phyloP scores from a whole-genome alignment of 2,888 invertebrate genomes.

The Cyrtodaria siliqua region DNA sequence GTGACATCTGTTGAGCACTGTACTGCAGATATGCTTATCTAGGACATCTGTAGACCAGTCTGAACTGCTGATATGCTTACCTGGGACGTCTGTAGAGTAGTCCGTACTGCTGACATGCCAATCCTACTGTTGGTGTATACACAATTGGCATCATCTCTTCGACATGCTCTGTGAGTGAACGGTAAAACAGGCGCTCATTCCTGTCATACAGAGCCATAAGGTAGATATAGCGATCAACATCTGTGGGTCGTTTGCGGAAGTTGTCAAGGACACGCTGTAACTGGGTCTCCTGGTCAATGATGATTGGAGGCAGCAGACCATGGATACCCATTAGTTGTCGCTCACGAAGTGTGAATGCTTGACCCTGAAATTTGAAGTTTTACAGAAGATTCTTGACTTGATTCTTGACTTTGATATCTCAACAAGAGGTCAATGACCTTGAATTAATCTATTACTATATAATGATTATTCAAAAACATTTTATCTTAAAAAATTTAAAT shows the following conservation, averaged over 20 bases:
- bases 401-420: no score
- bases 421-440: no score
- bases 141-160: constrained; percentile 98
- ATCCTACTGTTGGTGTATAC: constrained; percentile 99
- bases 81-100: constrained; percentile 96
- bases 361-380: constrained; percentile 93
- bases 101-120: constrained; percentile 99
- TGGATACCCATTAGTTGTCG: constrained; percentile 97
- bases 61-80: no score
- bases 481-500: no score
- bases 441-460: no score
- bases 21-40: no score
- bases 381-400: no score
- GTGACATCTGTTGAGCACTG: no score
- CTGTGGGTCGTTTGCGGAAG: constrained; percentile 93
- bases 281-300: constrained; percentile 90
- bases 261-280: constrained; percentile 93
- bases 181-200: constrained; percentile 98
- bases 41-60: no score
- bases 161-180: constrained; percentile 92
- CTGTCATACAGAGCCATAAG: constrained; percentile 96
- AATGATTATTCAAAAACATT: no score
- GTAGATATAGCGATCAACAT: constrained; percentile 98
- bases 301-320: constrained; percentile 96
- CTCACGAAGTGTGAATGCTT: constrained; percentile 97